Conservation (phyloP, 2,113 vertebrate species). For the Corythoichthys haematopterus region DNA sequence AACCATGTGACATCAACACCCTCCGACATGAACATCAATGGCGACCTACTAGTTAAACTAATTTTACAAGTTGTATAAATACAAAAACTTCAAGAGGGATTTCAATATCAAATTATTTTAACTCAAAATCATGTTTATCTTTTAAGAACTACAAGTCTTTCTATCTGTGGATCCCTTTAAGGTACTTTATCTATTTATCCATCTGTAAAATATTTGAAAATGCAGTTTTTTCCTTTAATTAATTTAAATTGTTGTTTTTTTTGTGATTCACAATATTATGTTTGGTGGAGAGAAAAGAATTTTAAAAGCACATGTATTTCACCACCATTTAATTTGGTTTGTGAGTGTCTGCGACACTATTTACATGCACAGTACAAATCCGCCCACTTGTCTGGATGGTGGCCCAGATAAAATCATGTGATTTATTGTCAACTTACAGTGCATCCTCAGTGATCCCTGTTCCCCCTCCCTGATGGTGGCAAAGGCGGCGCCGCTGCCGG, state of each 20-base stretch:
- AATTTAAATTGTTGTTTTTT: neutral
- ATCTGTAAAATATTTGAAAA: neutral
- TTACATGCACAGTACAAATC: neutral
- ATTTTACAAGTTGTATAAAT: too few relatives aligned
- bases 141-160: too few relatives aligned
- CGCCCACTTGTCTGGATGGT: conserved; percentile 1
- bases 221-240: neutral
- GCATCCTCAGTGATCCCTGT: conserved; percentile 51
- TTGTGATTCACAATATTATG: neutral
- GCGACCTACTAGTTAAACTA: too few relatives aligned
- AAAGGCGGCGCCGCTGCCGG: neutral
- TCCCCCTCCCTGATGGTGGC: conserved; percentile 35
- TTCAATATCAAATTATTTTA: too few relatives aligned
- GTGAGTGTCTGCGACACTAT: neutral
- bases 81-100: too few relatives aligned
- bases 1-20: too few relatives aligned
- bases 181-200: neutral
- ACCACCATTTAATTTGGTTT: neutral
- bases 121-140: too few relatives aligned
- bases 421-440: conserved; percentile 55
- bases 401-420: conserved; percentile 1
- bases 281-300: neutral
- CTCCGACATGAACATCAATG: too few relatives aligned
- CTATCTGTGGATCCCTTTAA: too few relatives aligned
- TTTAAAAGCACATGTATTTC: neutral